Evolutionary conservation across 2,797 vertebrate species (phyloP), one percentile per base, ranked within the genome.

Genomic region (Acanthopagrus latus): DNA sequence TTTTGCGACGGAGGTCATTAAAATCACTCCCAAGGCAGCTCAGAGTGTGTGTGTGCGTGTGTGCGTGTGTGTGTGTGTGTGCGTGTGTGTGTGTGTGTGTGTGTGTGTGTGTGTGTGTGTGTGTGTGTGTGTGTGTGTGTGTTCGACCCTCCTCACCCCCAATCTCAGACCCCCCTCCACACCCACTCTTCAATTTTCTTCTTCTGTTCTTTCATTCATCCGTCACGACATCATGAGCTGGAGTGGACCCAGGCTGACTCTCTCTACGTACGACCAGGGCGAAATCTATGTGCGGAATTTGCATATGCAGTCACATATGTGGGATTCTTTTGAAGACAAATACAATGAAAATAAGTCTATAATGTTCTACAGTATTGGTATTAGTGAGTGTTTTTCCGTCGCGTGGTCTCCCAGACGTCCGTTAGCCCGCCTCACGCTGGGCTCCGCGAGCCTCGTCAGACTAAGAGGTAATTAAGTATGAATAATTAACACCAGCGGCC

Each of bases 21-120:
- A 94, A 95, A 95, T 92, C 87, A 89, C 91, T 96, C 95, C 95
- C 94, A 94, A 92, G 95, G 95, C 95, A 96, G 94, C 94, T 93
- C 5, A 3, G 41, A 65, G 70, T 52, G 81, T 80, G 64, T 66
- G 91, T 91, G 64, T 43, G 66, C 71, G 66, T 93, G 63, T 70
- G 65, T 65, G 70, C 74, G 62, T 70, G 60, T 69, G 63, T 78
- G 69, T 81, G 64, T 92, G 54, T 25, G 72, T 71, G 66, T 93
- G 66, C 70, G 65, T 65, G 70, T 74, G 62, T 70, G 60, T 69
- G 63, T 78, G 69, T 81, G 63, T 92, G 54, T 25, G 72, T 71
- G 66, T 93, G 66, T 70, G 65, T 66, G 70, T 74, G 62, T 70
- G 60, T 69, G 63, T 78, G 69, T 81, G 64, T 92, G 54, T 25